These are phyloP conservation scores for Rhaphigaster nebulosa DNA, from an alignment of 2,888 invertebrate species.

Conservation along the genomic window DNA sequence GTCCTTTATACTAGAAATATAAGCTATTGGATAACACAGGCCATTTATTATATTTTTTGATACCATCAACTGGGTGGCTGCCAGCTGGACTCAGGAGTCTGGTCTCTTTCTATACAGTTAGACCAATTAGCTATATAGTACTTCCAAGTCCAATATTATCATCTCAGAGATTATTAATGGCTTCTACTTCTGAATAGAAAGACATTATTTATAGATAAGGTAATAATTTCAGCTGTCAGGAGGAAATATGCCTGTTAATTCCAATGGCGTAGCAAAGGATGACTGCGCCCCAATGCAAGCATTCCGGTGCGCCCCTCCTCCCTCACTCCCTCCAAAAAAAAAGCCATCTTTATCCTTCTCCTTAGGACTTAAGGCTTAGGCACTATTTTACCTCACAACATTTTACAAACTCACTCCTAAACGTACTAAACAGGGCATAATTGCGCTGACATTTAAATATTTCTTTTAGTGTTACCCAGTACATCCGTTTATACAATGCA, in stretches of 20 bases:
- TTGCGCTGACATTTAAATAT: no score
- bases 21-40: background rate
- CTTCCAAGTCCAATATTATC: conserved; percentile 1
- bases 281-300: no score
- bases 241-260: background rate
- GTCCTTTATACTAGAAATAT: background rate
- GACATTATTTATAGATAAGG: background rate
- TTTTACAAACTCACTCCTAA: no score
- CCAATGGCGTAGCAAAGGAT: no score
- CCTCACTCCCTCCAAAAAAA: no score
- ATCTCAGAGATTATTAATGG: background rate
- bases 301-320: no score
- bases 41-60: conserved; percentile 15
- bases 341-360: no score
- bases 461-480: no score
- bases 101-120: background rate
- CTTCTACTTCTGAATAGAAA: background rate
- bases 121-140: conserved; percentile 18
- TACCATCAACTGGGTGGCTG: background rate
- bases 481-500: no score
- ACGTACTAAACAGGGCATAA: no score
- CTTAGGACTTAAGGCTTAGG: no score
- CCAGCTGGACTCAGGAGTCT: background rate
- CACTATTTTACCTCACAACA: no score
- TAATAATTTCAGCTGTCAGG: background rate